phyloP scores from a whole-genome alignment of 2,888 invertebrate species.

The Xanthia togata region DNA sequence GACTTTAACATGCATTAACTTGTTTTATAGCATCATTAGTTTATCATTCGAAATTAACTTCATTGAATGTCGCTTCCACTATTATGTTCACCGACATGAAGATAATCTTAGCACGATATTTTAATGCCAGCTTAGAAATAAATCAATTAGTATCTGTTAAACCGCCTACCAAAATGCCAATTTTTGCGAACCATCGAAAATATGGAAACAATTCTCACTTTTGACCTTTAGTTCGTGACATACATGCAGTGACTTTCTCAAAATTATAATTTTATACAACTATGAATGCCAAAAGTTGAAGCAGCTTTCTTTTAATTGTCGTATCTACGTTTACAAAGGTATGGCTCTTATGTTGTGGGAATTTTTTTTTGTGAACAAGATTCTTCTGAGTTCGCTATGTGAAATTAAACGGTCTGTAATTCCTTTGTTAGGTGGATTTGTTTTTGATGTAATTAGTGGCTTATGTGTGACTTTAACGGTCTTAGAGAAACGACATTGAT shows the following conservation, averaged over 20 bases:
- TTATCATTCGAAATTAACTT: not conserved
- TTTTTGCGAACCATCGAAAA: slow-evolving; percentile 43
- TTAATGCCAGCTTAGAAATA: not conserved
- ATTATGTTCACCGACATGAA: not conserved
- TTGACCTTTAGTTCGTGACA: slow-evolving; percentile 59
- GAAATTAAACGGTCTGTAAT: slow-evolving; percentile 56
- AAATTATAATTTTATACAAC: slow-evolving; percentile 60
- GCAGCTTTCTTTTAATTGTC: slow-evolving; percentile 68
- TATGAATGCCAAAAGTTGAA: slow-evolving; percentile 62
- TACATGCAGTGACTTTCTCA: slow-evolving; percentile 62
- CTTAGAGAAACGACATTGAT: slow-evolving; percentile 45
- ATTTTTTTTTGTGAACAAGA: slow-evolving; percentile 61
- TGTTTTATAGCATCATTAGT: slow-evolving; percentile 11
- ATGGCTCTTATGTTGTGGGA: slow-evolving; percentile 49
- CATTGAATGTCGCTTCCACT: not conserved
- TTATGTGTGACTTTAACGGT: slow-evolving; percentile 59
- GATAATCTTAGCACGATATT: not conserved
- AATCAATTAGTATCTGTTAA: slow-evolving; percentile 9
- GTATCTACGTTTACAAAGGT: slow-evolving; percentile 59
- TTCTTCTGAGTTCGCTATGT: slow-evolving; percentile 57
- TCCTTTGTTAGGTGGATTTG: slow-evolving; percentile 52
- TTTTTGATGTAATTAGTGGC: slow-evolving; percentile 55
- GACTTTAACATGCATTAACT: not conserved
- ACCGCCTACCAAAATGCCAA: slow-evolving; percentile 16
- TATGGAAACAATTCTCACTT: slow-evolving; percentile 49